Evolutionary conservation across 2,113 vertebrate genomes (phyloP), one percentile per base, ranked within the genome.

Genomic region (Mastomys natalensis): DNA sequence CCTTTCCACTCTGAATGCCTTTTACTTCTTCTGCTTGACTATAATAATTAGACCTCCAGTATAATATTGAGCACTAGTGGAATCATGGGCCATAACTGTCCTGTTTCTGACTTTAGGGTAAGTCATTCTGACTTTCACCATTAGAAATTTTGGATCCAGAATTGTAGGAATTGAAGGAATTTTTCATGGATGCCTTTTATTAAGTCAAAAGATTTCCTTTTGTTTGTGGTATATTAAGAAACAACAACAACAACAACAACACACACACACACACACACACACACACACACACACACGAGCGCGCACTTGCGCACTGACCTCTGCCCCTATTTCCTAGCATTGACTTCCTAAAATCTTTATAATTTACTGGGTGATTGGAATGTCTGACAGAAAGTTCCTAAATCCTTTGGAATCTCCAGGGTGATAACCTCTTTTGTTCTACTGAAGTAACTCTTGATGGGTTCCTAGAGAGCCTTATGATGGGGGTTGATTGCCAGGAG

Each of bases 21-120:
- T 85, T 85, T 45, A 77, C 26, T 37, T 90, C 72, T 88, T 90
- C 72, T 93, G 68, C 10, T 82, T 94, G 37, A 64, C n/a, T 68
- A 9, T 10, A 74, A 29, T 45, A 4, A 37, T 55, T 66, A 94
- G 62, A 68, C 87, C 21, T 76, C 43, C 37, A 66, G 13, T 68
- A 40, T 15, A 72, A 80, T 81, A 13, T 70, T 29, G 55, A 88
- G 45, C 55, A 87, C 45, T 53, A 58, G 84, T 40, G 11, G 55
- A 45, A 74, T 43, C 8, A 45, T 16, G 40, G 77, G 66, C 37
- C 22, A 82, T 64, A 34, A 66, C 48, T 62, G 31, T 95, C 73
- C n/a, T 90, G 3, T 80, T 93, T 95, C 80, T 90, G 58, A 90
- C 40, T 81, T 87, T 62, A 24, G 22, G 48, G 40, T 16, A 77